These are phyloP conservation scores for Coptodon rendalli DNA, from an alignment of 2,113 vertebrate genomes.

Conservation along the genomic window DNA sequence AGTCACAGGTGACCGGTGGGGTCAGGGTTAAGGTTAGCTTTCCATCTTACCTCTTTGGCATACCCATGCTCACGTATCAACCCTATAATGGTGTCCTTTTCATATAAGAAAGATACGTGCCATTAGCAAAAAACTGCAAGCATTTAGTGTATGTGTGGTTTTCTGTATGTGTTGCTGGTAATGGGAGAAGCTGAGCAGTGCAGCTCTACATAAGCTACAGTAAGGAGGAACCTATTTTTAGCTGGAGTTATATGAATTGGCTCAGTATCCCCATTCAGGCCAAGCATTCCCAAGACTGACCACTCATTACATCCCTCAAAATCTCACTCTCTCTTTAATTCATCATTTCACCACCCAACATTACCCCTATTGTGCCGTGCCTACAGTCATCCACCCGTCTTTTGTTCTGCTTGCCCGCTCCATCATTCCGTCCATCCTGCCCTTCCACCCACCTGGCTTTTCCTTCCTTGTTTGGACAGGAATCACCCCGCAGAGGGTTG, in stretches of 20 bases:
- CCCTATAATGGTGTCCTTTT: neutral
- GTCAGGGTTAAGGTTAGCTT: neutral
- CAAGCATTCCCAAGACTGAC: conserved; percentile 49
- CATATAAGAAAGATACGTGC: neutral
- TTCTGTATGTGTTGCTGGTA: conserved; percentile 1
- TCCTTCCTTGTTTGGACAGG: conserved; percentile 55
- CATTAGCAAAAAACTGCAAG: neutral
- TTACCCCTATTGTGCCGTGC: conserved; percentile 43
- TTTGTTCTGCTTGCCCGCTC: conserved; percentile 43
- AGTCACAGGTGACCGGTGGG: neutral
- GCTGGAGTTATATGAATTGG: conserved; percentile 74
- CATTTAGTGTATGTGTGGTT: neutral
- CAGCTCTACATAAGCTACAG: conserved; percentile 37
- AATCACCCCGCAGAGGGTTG: conserved; percentile 44
- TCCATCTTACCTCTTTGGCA: neutral
- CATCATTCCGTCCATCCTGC: conserved; percentile 43
- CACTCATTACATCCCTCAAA: conserved; percentile 48
- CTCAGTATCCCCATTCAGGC: conserved; percentile 63
- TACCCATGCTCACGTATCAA: neutral
- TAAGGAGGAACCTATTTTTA: conserved; percentile 68
- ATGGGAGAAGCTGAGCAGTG: conserved; percentile 4
- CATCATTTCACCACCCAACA: conserved; percentile 41
- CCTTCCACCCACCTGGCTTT: conserved; percentile 58
- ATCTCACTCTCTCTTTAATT: conserved; percentile 33
- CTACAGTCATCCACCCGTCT: conserved; percentile 20